Conservation (phyloP, 2,113 vertebrate genomes). For the Nothobranchius furzeri region DNA sequence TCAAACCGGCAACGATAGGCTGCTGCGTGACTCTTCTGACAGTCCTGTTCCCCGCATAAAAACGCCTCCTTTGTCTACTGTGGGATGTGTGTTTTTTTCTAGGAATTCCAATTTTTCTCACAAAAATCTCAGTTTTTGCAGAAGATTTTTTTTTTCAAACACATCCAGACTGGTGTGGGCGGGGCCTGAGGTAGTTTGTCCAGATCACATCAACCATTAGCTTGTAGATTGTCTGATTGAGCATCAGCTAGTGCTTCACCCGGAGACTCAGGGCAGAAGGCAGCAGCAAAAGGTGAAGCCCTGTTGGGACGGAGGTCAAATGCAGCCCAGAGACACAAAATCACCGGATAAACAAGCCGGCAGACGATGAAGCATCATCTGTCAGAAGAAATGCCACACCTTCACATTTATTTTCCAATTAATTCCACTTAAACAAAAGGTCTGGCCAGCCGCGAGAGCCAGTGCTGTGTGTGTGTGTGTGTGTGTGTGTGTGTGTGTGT, state of each 20-base stretch:
- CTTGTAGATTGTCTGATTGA: constrained; percentile 11
- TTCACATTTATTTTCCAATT: constrained; percentile 95
- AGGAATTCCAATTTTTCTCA: too few relatives aligned
- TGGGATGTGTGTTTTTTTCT: too few relatives aligned
- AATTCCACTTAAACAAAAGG: constrained; percentile 98
- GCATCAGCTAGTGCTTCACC: background rate
- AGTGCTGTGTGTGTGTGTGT: background rate
- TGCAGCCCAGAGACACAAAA: constrained; percentile 14
- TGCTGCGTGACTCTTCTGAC: too few relatives aligned
- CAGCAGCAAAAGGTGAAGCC: constrained; percentile 9
- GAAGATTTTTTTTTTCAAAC: too few relatives aligned
- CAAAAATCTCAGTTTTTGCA: too few relatives aligned
- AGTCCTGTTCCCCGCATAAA: too few relatives aligned
- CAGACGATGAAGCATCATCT: constrained; percentile 30
- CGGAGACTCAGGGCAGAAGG: background rate
- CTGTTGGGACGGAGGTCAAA: constrained; percentile 2
- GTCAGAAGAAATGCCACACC: constrained; percentile 79
- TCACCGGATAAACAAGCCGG: constrained; percentile 21
- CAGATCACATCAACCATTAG: background rate
- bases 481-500: too few relatives aligned
- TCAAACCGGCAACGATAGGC: too few relatives aligned
- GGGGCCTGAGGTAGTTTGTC: too few relatives aligned
- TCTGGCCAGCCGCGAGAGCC: constrained; percentile 66
- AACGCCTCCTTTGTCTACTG: too few relatives aligned
- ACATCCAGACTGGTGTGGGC: too few relatives aligned